Evolutionary conservation across 2,797 vertebrate species (phyloP).

Genomic region (Lacerta viridis): DNA sequence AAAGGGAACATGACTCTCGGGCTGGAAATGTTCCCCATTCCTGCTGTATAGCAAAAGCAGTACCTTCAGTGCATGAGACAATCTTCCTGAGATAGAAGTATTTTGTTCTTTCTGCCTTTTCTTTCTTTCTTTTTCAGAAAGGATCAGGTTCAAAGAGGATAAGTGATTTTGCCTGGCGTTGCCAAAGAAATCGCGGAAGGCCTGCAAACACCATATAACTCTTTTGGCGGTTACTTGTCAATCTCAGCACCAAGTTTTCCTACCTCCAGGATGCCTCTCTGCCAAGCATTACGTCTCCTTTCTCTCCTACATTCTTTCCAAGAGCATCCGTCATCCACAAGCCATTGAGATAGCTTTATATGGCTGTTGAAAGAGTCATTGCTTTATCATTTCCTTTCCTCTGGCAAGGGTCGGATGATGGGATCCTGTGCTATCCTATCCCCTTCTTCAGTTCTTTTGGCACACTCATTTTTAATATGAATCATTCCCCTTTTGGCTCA

Average conservation of each 20-base stretch:
- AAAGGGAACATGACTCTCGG: too few species aligned
- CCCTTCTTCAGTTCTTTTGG: slow-evolving; percentile 35
- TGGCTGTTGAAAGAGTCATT: slow-evolving; percentile 41
- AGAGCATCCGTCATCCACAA: slow-evolving; percentile 26
- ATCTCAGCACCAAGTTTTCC: slow-evolving; percentile 31
- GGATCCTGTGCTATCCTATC: neutral
- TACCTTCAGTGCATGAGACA: neutral
- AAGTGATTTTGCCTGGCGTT: slow-evolving; percentile 24
- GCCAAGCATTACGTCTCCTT: slow-evolving; percentile 37
- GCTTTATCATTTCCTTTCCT: slow-evolving; percentile 48
- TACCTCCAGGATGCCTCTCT: slow-evolving; percentile 7
- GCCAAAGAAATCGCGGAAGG: slow-evolving; percentile 22
- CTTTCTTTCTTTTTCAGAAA: neutral
- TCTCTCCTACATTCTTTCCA: slow-evolving; percentile 37
- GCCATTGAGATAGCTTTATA: slow-evolving; percentile 37
- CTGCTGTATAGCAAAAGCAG: neutral
- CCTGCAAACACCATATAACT: neutral
- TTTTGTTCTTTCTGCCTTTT: neutral
- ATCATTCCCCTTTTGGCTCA: slow-evolving; percentile 69
- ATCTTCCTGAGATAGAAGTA: neutral
- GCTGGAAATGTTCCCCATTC: too few species aligned
- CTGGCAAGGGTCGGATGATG: slow-evolving; percentile 37
- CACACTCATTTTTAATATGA: slow-evolving; percentile 65
- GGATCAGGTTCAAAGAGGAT: slow-evolving; percentile 13
- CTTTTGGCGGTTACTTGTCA: slow-evolving; percentile 8